Evolutionary conservation across 2,888 invertebrate species (phyloP).

Genomic region (Diachrysia chrysitis): DNA sequence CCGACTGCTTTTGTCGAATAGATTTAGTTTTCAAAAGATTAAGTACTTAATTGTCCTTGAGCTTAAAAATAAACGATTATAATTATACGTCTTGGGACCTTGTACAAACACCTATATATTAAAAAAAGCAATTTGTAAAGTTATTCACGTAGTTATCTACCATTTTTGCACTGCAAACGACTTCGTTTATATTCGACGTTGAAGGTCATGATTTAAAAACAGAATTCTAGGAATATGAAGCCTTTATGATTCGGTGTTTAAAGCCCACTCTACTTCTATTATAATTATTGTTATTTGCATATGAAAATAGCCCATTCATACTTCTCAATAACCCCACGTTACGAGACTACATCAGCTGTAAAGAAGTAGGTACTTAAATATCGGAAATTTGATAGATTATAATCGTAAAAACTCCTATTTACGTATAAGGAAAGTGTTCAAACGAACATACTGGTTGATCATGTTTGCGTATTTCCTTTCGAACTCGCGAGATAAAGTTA

Average conservation of each 20-base stretch:
- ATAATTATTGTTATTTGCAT: not conserved
- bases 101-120: not conserved
- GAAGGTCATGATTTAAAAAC: not conserved
- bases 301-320: not conserved
- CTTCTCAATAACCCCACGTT: not conserved
- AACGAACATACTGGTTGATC: not conserved
- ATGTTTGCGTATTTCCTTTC: not conserved
- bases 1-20: not conserved
- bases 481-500: not conserved
- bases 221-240: not conserved
- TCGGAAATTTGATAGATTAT: slow-evolving; percentile 4
- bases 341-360: not conserved
- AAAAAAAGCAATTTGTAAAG: not conserved
- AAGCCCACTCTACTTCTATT: not conserved
- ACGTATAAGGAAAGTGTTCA: not conserved
- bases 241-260: not conserved
- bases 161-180: not conserved
- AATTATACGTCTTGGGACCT: not conserved
- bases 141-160: not conserved
- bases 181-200: not conserved
- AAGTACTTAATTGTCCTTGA: not conserved
- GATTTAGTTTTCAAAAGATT: not conserved
- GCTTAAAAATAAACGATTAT: not conserved
- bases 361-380: not conserved
- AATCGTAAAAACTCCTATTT: not conserved